A percentile compares a stretch with the other conserved stretches of the same genome.
Evolutionary conservation across 2,888 invertebrate genomes (phyloP).

Genomic region (Fabriciana adippe): DNA sequence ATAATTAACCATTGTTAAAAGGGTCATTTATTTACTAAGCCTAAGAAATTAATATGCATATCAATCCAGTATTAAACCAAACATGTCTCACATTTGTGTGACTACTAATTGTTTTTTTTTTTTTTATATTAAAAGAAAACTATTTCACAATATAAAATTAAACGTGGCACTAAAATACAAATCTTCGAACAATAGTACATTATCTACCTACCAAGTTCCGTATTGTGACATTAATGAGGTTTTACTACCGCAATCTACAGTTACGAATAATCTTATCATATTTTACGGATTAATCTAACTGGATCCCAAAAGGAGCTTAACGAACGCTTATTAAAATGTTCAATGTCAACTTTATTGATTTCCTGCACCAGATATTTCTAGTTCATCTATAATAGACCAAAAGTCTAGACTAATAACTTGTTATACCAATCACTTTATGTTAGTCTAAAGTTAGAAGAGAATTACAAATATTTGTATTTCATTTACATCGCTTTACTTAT

Average conservation of each 20-base stretch:
- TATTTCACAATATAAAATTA: neutral
- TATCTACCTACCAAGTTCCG: neutral
- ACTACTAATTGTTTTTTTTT: no score
- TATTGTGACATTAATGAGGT: conserved; percentile 20
- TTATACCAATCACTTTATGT: no score
- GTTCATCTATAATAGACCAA: neutral
- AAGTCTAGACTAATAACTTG: no score
- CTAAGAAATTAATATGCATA: no score
- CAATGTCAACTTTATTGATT: neutral
- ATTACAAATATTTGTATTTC: no score
- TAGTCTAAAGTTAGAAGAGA: no score
- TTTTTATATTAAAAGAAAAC: neutral
- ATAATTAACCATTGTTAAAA: no score
- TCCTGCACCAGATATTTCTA: neutral
- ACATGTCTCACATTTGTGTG: no score
- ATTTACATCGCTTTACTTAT: no score
- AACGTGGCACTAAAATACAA: neutral
- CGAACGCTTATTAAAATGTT: conserved; percentile 8
- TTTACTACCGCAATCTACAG: conserved; percentile 14
- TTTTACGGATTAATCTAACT: conserved; percentile 14
- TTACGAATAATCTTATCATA: conserved; percentile 13
- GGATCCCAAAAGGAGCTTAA: conserved; percentile 1
- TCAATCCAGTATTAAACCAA: no score
- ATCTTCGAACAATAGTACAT: neutral
- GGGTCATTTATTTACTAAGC: no score